Base-by-base conservation (phyloP, 2,113 vertebrate species). In the Kobus ellipsiprymnus region DNA sequence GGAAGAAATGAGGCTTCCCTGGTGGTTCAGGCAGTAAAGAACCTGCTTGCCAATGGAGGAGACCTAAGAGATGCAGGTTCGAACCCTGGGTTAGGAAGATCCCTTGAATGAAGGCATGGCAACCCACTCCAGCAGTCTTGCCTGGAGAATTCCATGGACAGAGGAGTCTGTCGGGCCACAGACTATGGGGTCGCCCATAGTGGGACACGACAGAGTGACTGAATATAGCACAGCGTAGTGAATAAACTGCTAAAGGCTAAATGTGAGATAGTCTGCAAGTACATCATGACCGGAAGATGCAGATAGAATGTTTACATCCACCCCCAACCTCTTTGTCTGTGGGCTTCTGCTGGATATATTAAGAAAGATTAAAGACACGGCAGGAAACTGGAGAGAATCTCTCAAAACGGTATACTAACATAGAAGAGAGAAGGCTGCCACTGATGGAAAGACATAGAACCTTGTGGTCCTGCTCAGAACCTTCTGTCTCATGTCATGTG, bases 81-180 rank as follows among this genome's bases (percentile, higher is more conserved):
- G 2, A 74, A 44, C 6, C 3, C 71, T 77, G 71, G 23, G 21
- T 27, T 3, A 25, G 71, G 36, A 77, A 44, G 71, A 25, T 77
- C 71, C 67, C 67, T 36, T 71, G n/a, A 21, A 40, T 11, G 10
- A 71, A n/a, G 19, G 67, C n/a, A 71, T 2, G 10, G 19, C 67
- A 74, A 74, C 2, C 67, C n/a, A 40, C n/a, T 74, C n/a, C 19
- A 74, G 67, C 67, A 74, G 21, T 71, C 67, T 71, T 74, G n/a
- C n/a, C 19, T 74, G n/a, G n/a, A 40, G 33, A 40, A 40, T 74
- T 74, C 67, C n/a, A 74, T 0, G 19, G n/a, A 74, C n/a, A 74
- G 10, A 12, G 19, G 67, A 74, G n/a, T 19, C 67, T 40, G 5
- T n/a, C 0, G 0, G n/a, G 36, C n/a, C 23, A 6, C 19, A 74